Base-by-base conservation (phyloP, 2,113 vertebrate genomes). In the Podiceps cristatus region DNA sequence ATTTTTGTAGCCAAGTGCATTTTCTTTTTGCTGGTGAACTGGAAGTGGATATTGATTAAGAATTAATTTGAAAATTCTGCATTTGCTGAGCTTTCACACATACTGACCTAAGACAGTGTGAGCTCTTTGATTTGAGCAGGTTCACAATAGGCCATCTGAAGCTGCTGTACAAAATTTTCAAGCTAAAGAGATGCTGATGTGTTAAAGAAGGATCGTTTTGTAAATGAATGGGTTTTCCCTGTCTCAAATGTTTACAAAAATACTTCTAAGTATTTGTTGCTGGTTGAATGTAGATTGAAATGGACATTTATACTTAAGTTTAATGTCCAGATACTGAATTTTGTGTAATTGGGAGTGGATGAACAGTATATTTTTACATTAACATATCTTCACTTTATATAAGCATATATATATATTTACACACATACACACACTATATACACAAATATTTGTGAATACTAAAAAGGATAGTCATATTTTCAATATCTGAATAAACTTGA, bases 1-100 rank as follows among this genome's bases (percentile, higher is more conserved):
- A 98, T 98, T 98, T 98, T 98, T 98, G 97, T 98, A 98, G 97
- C 92, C 91, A 98, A 98, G 96, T 97, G 96, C 97, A 94, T 98
- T 98, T 98, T 98, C 92, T 97, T 98, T 97, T 97, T 97, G 97
- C 88, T 92, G 97, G 95, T 95, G 89, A 98, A 97, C 97, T 97
- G 97, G 97, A 97, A 98, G 90, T 94, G 78, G 93, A 87, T 96
- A 96, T 72, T 92, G 93, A 88, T 85, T 86, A 69, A 93, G 67
- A 96, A 62, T 91, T 81, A 89, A 91, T 88, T 89, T 96, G 92
- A 86, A 95, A 98, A 97, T 94, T 86, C 69, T 74, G 79, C 77
- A 79, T 97, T 98, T 98, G 71, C 79, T 78, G 96, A 97, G 86
- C 93, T 97, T 96, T 98, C 77, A 95, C 94, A 96, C 53, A 1